A percentile compares a stretch with the other conserved stretches of the same genome.
Conservation (phyloP, 2,113 vertebrate genomes). For the Gobius niger region DNA sequence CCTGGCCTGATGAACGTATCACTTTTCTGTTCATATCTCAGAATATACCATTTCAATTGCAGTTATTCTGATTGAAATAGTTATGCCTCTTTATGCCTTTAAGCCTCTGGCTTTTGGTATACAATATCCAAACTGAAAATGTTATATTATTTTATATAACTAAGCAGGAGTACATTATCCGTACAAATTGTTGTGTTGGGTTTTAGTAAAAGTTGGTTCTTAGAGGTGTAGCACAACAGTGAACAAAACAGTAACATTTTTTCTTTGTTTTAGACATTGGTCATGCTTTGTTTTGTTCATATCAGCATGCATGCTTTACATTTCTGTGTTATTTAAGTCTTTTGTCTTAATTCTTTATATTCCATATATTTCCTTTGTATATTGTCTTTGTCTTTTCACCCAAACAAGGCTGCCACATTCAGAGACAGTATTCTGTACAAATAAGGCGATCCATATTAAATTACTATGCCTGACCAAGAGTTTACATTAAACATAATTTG, state of each 20-base stretch:
- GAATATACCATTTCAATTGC: conserved; percentile 45
- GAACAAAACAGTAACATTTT: conserved; percentile 74
- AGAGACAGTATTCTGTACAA: conserved; percentile 51
- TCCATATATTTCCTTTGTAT: conserved; percentile 82
- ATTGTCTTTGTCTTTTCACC: conserved; percentile 83
- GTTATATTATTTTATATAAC: conserved; percentile 75
- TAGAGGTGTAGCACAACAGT: conserved; percentile 78
- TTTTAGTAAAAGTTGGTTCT: conserved; percentile 66
- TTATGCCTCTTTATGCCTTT: conserved; percentile 82
- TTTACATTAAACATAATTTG: conserved; percentile 43
- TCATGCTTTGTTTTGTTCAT: conserved; percentile 72
- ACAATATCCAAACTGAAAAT: conserved; percentile 77
- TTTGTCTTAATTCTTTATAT: conserved; percentile 72
- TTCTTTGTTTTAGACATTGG: conserved; percentile 69
- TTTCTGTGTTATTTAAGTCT: conserved; percentile 61
- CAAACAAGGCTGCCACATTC: conserved; percentile 77
- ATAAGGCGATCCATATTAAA: conserved; percentile 55
- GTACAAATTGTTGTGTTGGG: conserved; percentile 74
- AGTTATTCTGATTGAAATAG: conserved; percentile 65
- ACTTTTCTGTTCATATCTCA: conserved; percentile 57
- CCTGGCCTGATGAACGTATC: conserved; percentile 79
- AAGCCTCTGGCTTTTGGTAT: conserved; percentile 85
- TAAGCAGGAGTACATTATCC: conserved; percentile 69
- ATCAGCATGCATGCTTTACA: conserved; percentile 61
- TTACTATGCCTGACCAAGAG: conserved; percentile 45